Conservation (phyloP, 2,797 vertebrate genomes). For the Nyctibius grandis region DNA sequence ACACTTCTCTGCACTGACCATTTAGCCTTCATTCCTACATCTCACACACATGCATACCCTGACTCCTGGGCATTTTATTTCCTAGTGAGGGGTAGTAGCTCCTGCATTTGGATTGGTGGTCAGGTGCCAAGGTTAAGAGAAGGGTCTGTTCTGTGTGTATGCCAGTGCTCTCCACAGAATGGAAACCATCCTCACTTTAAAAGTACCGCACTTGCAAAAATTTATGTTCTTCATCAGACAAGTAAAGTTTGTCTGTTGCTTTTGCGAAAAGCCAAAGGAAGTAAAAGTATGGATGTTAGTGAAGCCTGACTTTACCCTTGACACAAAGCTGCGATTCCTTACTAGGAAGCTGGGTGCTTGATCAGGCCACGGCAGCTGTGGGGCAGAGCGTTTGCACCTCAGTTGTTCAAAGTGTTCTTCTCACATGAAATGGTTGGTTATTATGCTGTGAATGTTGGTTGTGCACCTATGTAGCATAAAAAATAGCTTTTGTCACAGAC, state of each 20-base stretch:
- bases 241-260: not conserved
- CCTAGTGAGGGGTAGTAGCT: not conserved
- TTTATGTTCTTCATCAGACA: not conserved
- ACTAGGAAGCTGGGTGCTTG: not conserved
- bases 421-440: not conserved
- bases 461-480: not conserved
- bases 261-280: not conserved
- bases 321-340: not conserved
- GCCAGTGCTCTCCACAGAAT: not conserved
- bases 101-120: not conserved
- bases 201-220: not conserved
- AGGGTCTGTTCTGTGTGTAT: not conserved
- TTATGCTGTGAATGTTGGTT: not conserved
- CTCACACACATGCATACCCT: not conserved
- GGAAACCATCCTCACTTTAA: not conserved
- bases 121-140: not conserved
- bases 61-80: not conserved
- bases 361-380: not conserved
- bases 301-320: not conserved
- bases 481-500: not conserved
- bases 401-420: not conserved
- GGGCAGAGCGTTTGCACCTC: not conserved
- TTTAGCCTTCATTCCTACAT: not conserved
- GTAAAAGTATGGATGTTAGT: not conserved
- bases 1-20: not conserved